Evolutionary conservation across 2,888 invertebrate genomes (phyloP), one percentile per base, ranked within the genome.

Genomic region (Oasisia sp.): DNA sequence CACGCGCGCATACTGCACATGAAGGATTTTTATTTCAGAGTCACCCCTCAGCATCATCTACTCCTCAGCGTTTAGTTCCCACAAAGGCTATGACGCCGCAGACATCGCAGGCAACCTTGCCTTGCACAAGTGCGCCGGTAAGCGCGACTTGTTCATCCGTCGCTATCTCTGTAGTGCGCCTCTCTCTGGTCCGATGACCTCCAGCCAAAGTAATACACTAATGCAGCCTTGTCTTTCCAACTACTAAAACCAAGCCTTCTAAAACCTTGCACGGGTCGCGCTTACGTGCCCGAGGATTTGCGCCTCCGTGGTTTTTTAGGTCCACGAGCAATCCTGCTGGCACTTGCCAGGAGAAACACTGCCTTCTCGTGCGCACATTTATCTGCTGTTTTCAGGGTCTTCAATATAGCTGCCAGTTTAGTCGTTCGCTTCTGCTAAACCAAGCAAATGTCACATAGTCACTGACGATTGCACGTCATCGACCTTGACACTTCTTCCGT

Each of bases 61-160:
- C 74, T 74, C 74, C 74, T 74, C 74, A 74, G 74, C 74, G n/a
- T 74, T 74, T 74, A 74, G 74, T 74, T 74, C 74, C 27, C 74
- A 74, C 74, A 74, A 74, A 74, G 74, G 74, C 74, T 74, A 74
- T 74, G 74, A 74, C 19, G 27, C 74, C 74, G 74, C 74, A 27
- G 74, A 74, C 74, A 19, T 74, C 14, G 74, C 74, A 7, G 74
- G 74, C 74, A 74, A 74, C 74, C 74, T 74, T 74, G 74, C 74
- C 74, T 74, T 74, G 74, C 74, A 27, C 74, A 74, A 74, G 27
- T 74, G 74, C 74, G 74, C 27, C 74, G 74, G 74, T 74, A 74
- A 74, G 74, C 74, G 74, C 74, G 74, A 74, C 74, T 74, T 74
- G 74, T 74, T 74, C 74, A 27, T 74, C 27, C 4, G 19, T 27